Evolutionary conservation across 2,888 invertebrate species (phyloP).

Genomic region (Drepana falcataria): DNA sequence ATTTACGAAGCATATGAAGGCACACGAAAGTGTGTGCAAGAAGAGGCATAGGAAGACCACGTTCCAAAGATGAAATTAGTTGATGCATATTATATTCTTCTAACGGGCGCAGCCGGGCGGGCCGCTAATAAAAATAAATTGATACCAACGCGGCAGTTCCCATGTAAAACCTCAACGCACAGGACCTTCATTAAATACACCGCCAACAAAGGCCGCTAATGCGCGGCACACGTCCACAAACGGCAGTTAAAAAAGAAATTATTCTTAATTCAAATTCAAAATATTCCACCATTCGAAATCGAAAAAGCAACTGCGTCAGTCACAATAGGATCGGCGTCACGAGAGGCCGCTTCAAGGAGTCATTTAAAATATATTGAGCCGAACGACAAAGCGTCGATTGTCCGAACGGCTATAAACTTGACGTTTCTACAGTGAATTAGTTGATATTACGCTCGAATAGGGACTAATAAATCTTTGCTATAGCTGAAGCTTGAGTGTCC

Average conservation of each 20-base stretch:
- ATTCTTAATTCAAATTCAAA: conserved; percentile 65
- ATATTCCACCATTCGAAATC: conserved; percentile 48
- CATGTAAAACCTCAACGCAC: conserved; percentile 21
- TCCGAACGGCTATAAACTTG: conserved; percentile 61
- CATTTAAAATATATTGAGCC: conserved; percentile 76
- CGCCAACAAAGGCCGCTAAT: conserved; percentile 69
- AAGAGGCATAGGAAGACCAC: too few species aligned
- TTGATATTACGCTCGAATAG: conserved; percentile 71
- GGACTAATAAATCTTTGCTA: conserved; percentile 67
- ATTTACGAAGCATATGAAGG: too few species aligned
- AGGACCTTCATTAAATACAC: conserved; percentile 62
- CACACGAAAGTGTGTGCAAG: too few species aligned
- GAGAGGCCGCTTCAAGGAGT: conserved; percentile 57
- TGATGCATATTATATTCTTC: too few species aligned
- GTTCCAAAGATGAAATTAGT: too few species aligned
- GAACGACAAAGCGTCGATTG: conserved; percentile 64
- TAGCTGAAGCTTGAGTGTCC: conserved; percentile 46
- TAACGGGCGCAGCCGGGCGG: too few species aligned
- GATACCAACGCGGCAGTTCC: conserved; percentile 46
- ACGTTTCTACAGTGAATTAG: conserved; percentile 74
- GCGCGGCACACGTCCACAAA: conserved; percentile 71
- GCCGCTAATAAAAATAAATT: not conserved
- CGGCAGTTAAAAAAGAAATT: conserved; percentile 73
- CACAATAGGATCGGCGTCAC: conserved; percentile 59
- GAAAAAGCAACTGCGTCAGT: conserved; percentile 59